phyloP scores from a whole-genome alignment of 2,113 vertebrate genomes.

The Antigone vipio region DNA sequence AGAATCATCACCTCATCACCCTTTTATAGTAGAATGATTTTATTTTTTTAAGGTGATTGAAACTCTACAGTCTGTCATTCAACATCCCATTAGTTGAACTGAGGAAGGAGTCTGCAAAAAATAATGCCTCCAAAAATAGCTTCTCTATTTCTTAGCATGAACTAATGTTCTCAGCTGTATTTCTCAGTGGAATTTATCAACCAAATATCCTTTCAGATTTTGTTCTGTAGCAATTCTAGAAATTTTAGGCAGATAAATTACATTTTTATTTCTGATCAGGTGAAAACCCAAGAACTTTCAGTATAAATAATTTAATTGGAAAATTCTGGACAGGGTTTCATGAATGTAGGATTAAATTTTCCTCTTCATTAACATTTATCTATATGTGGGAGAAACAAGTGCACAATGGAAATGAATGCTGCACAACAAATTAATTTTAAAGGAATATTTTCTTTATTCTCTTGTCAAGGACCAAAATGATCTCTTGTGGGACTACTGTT shows the following conservation, averaged over 20 bases:
- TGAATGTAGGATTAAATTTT: neutral
- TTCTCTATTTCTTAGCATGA: neutral
- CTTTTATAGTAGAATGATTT: neutral
- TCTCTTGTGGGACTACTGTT: neutral
- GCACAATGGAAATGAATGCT: neutral
- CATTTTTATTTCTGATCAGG: neutral
- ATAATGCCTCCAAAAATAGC: neutral
- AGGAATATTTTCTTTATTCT: neutral
- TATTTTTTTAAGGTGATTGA: neutral
- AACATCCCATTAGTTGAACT: neutral
- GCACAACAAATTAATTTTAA: neutral
- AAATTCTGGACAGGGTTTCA: neutral
- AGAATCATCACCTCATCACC: neutral
- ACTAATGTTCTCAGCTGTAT: neutral
- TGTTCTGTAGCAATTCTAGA: neutral
- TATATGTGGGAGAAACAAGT: neutral
- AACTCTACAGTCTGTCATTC: neutral
- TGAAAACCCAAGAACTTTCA: neutral
- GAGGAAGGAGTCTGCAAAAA: neutral
- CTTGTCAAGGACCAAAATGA: neutral
- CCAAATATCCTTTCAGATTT: neutral
- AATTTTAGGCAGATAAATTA: neutral
- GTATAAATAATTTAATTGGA: neutral
- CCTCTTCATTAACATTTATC: neutral
- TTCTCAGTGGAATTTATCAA: neutral